Evolutionary conservation across 2,797 vertebrate species (phyloP).

Genomic region (Tokudaia tokunoshimensis): DNA sequence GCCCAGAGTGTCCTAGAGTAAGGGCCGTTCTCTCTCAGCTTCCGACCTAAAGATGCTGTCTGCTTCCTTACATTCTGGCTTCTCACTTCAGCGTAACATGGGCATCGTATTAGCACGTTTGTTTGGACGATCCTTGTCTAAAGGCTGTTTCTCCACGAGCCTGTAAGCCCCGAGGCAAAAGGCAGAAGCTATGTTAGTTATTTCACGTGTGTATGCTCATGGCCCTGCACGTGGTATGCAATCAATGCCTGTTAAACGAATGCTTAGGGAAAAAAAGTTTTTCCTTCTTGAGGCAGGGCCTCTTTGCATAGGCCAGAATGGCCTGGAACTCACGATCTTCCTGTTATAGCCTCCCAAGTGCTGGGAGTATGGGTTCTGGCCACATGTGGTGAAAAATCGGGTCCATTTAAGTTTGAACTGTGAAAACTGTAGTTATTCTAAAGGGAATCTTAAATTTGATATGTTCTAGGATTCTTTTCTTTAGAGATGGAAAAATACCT

Average conservation of each 20-base stretch:
- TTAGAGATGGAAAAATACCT: neutral
- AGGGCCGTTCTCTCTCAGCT: neutral
- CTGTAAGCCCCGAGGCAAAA: neutral
- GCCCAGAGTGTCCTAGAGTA: neutral
- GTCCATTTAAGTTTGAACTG: neutral
- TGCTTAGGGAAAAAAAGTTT: neutral
- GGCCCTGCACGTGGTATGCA: neutral
- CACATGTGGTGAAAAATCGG: neutral
- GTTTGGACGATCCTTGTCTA: neutral
- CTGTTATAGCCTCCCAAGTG: neutral
- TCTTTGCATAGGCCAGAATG: neutral
- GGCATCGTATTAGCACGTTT: neutral
- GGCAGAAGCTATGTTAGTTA: neutral
- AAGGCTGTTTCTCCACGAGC: neutral
- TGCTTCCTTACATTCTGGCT: neutral
- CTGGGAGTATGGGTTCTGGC: neutral
- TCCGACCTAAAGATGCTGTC: neutral
- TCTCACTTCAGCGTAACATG: neutral
- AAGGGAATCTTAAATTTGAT: neutral
- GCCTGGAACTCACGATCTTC: neutral
- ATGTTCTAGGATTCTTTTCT: neutral
- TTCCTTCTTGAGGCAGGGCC: neutral
- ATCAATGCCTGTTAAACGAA: neutral
- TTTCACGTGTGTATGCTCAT: neutral
- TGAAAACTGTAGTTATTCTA: neutral